A percentile compares a stretch with the other conserved stretches of the same genome.
These are phyloP conservation scores for Gila orcuttii DNA, from an alignment of 2,113 vertebrate species.

Conservation along the genomic window DNA sequence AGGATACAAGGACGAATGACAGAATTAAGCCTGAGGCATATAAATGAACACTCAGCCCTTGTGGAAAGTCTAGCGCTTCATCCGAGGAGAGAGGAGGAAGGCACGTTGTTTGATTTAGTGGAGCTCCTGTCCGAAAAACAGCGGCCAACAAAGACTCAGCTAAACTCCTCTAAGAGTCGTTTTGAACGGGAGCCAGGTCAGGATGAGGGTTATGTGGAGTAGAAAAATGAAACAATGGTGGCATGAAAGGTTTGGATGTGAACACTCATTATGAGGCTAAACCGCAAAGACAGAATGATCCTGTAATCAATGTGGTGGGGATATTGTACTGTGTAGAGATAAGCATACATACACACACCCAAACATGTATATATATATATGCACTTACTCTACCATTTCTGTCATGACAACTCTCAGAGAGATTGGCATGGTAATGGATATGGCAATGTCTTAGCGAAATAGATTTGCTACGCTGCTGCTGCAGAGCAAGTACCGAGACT, in stretches of 20 bases:
- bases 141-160: constrained; percentile 13
- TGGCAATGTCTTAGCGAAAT: too few species aligned
- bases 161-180: neutral
- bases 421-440: too few species aligned
- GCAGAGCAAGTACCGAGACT: too few species aligned
- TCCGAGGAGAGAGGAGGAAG: constrained; percentile 30
- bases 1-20: constrained; percentile 45
- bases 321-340: neutral
- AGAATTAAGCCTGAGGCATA: constrained; percentile 39
- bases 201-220: constrained; percentile 15
- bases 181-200: constrained; percentile 29
- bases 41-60: constrained; percentile 3
- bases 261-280: neutral
- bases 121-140: constrained; percentile 8
- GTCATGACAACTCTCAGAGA: too few species aligned
- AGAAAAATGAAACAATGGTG: constrained; percentile 22
- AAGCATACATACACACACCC: neutral
- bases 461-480: too few species aligned
- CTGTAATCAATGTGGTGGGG: neutral
- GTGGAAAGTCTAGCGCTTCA: neutral
- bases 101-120: constrained; percentile 32
- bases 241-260: constrained; percentile 30
- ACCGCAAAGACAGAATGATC: neutral
- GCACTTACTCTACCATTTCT: neutral
- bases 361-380: neutral